These are phyloP conservation scores for Corapipo altera DNA, from an alignment of 2,113 vertebrate species.

Conservation along the genomic window DNA sequence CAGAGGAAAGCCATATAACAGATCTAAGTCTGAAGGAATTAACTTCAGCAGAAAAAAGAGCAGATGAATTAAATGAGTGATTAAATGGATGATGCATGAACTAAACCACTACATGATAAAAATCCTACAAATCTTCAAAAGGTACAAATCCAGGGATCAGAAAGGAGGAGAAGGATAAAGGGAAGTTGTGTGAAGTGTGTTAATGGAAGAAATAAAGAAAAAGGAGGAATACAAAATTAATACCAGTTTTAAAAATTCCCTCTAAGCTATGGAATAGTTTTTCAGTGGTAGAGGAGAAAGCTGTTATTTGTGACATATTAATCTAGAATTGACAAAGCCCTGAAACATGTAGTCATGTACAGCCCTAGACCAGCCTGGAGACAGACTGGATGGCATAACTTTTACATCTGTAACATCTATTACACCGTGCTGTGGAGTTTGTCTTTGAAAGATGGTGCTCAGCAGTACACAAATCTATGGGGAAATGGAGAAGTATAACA, in stretches of 20 bases:
- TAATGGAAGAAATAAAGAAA: background rate
- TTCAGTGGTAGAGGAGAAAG: background rate
- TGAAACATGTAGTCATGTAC: conserved; percentile 5
- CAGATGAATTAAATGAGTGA: background rate
- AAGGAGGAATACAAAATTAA: conserved; percentile 8
- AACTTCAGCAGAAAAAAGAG: background rate
- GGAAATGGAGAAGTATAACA: conserved; percentile 1
- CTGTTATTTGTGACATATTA: conserved; percentile 44
- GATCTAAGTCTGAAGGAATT: background rate
- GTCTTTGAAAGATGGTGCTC: conserved; percentile 33
- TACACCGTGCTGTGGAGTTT: conserved; percentile 23
- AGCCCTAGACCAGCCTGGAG: background rate
- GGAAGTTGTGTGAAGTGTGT: background rate
- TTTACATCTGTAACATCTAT: conserved; percentile 35
- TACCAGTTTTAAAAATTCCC: background rate
- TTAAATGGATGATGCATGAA: background rate
- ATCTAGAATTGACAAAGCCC: conserved; percentile 46
- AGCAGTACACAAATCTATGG: conserved; percentile 25
- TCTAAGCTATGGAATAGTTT: background rate
- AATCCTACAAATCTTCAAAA: background rate
- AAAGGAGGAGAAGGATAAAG: background rate
- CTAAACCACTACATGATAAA: background rate
- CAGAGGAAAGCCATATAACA: background rate
- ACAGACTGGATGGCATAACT: conserved; percentile 40
- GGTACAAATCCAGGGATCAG: background rate